Evolutionary conservation across 92 coral and sea anemone genomes (phyloP).

Genomic region (Scolanthus callimorphus): DNA sequence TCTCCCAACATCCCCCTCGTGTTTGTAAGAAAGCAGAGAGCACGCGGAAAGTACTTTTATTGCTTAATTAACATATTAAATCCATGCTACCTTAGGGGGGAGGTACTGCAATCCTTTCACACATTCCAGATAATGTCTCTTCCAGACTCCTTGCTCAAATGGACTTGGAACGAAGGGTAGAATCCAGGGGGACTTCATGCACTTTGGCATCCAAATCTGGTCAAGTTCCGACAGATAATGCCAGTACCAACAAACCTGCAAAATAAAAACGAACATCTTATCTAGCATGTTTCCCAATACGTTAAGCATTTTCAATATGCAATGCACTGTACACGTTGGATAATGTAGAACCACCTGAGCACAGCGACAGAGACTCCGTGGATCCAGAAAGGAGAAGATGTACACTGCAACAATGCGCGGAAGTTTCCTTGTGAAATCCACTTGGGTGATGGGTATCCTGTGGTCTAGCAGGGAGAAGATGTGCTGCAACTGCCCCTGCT

Average conservation of each 20-base stretch:
- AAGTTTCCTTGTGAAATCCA: constrained; percentile 84
- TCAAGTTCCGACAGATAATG: constrained; percentile 85
- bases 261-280: too few relatives aligned
- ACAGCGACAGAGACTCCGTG: constrained; percentile 94
- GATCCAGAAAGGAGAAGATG: constrained; percentile 86
- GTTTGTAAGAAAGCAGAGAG: too few relatives aligned
- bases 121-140: constrained; percentile 86
- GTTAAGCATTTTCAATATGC: too few relatives aligned
- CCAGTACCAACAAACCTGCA: constrained; percentile 99
- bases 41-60: too few relatives aligned
- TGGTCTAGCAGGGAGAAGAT: constrained; percentile 79
- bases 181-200: constrained; percentile 88
- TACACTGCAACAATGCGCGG: constrained; percentile 80
- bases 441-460: constrained; percentile 86
- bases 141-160: constrained; percentile 97
- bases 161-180: constrained; percentile 95
- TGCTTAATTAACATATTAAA: too few relatives aligned
- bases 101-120: constrained; percentile 78
- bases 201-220: constrained; percentile 94
- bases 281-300: too few relatives aligned
- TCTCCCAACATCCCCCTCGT: too few relatives aligned
- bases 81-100: constrained; percentile 57
- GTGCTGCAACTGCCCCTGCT: constrained; percentile 75
- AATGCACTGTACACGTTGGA: too few relatives aligned
- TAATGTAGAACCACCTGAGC: too few relatives aligned